Evolutionary conservation across 2,797 vertebrate species (phyloP), one percentile per base, ranked within the genome.

Genomic region (Pachyuromys duprasi): DNA sequence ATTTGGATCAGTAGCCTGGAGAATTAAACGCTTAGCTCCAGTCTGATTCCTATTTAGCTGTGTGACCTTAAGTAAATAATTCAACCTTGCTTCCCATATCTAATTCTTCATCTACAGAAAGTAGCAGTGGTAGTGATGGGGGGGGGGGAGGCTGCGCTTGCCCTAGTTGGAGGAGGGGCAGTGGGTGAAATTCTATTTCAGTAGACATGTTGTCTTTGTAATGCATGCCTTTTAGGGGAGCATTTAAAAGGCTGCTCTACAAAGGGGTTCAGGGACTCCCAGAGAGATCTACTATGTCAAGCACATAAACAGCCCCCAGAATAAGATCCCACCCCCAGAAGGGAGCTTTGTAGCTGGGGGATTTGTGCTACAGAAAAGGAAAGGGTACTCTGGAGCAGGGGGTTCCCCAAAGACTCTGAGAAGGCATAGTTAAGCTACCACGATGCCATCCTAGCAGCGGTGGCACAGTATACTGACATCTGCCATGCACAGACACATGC

Each of bases 11-110:
- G 92, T 15, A 82, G 92, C 45, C 90, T 90, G 69, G 90, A 95
- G 96, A 97, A 91, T 95, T 89, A 55, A 93, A 89, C 49, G 69
- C 55, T 65, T 55, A 94, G 95, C 70, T 96, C 79, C 93, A 92
- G 70, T 53, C 42, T 89, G 75, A 94, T 91, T 91, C 81, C 82
- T 83, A 45, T 74, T 95, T 84, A 84, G 89, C 39, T 28, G 53
- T 36, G 13, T 81, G 86, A 96, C 93, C 94, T 87, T 74, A 91
- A 74, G 65, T 67, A 91, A 87, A 93, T 81, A 75, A 89, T 78
- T 84, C 67, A 49, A 93, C 31, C 83, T 86, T 81, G 91, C 72
- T 89, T 90, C 86, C 65, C 26, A 42, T 5, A 75, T 22, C 84
- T 91, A 18, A 55, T 80, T 95, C 90, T 93, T 89, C 53, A 62